Conservation (phyloP, 2,113 vertebrate species). For the Tricholaema leucomelas region DNA sequence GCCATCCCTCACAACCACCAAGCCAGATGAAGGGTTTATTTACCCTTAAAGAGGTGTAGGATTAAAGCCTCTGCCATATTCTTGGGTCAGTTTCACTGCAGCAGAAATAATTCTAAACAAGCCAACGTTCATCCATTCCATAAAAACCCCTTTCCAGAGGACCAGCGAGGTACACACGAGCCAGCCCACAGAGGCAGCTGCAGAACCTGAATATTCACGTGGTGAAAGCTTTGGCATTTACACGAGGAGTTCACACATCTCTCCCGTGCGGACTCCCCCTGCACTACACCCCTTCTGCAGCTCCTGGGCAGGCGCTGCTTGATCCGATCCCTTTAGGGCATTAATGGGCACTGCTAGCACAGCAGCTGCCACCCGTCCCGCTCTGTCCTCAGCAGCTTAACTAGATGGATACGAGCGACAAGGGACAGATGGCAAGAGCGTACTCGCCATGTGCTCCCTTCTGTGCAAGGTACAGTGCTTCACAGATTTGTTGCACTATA, state of each 20-base stretch:
- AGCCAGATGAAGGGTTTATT: neutral
- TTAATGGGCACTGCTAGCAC: neutral
- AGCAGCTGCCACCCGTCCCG: neutral
- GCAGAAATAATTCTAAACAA: neutral
- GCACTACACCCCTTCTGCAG: neutral
- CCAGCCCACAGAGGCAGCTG: neutral
- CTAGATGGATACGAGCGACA: neutral
- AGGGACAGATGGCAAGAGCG: conserved; percentile 27
- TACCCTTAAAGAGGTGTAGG: neutral
- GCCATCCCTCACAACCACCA: neutral
- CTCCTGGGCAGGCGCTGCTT: neutral
- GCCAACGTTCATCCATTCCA: neutral
- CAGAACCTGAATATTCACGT: neutral
- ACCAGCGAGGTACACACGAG: neutral
- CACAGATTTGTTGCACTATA: neutral
- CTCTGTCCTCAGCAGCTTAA: neutral
- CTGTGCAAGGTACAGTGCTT: neutral
- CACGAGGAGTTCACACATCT: neutral
- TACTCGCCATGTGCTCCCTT: neutral
- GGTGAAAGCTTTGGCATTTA: neutral
- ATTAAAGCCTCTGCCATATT: neutral
- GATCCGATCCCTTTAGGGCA: neutral
- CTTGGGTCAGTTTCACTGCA: neutral
- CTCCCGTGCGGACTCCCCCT: neutral
- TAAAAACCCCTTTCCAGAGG: neutral